phyloP scores from a whole-genome alignment of 2,113 vertebrate genomes.

The Scomber colias region DNA sequence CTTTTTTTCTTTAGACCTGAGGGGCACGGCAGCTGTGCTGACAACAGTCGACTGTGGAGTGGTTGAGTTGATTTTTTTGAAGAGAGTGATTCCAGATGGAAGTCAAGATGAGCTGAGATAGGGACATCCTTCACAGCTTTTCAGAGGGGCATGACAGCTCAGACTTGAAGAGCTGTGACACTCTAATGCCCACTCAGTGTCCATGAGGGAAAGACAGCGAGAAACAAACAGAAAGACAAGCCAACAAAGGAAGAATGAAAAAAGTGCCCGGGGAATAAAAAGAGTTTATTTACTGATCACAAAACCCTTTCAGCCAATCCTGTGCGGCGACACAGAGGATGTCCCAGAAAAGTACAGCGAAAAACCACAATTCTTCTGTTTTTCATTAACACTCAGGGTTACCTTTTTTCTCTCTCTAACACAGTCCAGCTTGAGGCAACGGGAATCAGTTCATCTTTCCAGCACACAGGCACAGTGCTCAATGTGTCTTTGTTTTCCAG shows the following conservation, averaged over 20 bases:
- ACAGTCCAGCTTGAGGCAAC: constrained; percentile 54
- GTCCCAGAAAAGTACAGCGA: constrained; percentile 39
- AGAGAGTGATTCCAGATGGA: constrained; percentile 69
- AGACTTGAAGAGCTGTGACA: constrained; percentile 1
- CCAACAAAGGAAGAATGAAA: neutral
- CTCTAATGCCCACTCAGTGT: constrained; percentile 16
- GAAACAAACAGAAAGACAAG: neutral
- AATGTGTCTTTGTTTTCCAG: constrained; percentile 69
- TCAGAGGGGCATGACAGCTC: constrained; percentile 31
- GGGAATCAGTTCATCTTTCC: constrained; percentile 64
- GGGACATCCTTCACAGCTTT: constrained; percentile 52
- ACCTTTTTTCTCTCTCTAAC: constrained; percentile 54
- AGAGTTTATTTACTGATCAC: constrained; percentile 40
- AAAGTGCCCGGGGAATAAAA: constrained; percentile 6
- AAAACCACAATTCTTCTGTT: constrained; percentile 59
- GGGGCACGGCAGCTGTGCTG: constrained; percentile 43
- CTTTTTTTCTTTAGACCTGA: constrained; percentile 26
- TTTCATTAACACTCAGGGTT: constrained; percentile 64
- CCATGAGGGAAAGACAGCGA: neutral
- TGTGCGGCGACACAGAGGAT: constrained; percentile 18
- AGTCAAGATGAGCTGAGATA: constrained; percentile 37
- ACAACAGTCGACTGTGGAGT: neutral
- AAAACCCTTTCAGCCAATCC: constrained; percentile 33
- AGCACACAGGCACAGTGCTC: constrained; percentile 41
- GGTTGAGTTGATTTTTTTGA: constrained; percentile 8